phyloP scores from a whole-genome alignment of 2,797 vertebrate genomes.

The Myripristis murdjan region DNA sequence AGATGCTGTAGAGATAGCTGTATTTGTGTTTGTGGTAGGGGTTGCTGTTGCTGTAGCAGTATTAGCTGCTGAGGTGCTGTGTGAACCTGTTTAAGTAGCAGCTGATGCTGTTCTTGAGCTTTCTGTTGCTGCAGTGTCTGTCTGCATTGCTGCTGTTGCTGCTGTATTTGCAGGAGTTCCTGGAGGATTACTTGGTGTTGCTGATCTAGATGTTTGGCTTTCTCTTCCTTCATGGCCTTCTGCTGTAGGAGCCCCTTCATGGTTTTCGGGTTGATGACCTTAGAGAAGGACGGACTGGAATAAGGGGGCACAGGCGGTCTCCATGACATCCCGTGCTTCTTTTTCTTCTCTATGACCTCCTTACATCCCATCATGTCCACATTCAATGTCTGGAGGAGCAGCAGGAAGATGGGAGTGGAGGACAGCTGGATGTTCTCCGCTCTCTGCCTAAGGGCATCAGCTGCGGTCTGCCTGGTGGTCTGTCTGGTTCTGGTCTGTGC shows the following conservation, averaged over 20 bases:
- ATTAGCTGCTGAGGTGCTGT: too few relatives aligned
- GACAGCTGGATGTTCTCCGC: slow-evolving; percentile 53
- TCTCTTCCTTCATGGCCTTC: slow-evolving; percentile 48
- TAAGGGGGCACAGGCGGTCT: fast-evolving
- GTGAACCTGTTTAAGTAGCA: too few relatives aligned
- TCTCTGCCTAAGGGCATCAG: slow-evolving; percentile 74
- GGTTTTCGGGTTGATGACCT: fast-evolving
- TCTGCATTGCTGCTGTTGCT: background rate
- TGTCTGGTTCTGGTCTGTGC: fast-evolving
- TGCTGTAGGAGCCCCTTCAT: slow-evolving; percentile 76
- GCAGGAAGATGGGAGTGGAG: slow-evolving; percentile 86
- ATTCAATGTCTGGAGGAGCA: slow-evolving; percentile 89
- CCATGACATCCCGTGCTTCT: fast-evolving
- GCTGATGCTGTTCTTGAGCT: background rate
- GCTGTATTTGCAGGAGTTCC: background rate
- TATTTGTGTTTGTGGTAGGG: too few relatives aligned
- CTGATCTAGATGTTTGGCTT: background rate
- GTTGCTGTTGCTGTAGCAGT: too few relatives aligned
- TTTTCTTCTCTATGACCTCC: slow-evolving; percentile 84
- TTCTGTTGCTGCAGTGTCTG: background rate
- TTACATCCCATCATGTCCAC: slow-evolving; percentile 90
- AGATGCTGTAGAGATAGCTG: too few relatives aligned
- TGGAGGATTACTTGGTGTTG: slow-evolving; percentile 15
- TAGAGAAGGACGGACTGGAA: background rate
- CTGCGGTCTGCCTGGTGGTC: too few relatives aligned